Evolutionary conservation across 2,888 invertebrate genomes (phyloP), one percentile per base, ranked within the genome.

Genomic region (Melolontha melolontha): DNA sequence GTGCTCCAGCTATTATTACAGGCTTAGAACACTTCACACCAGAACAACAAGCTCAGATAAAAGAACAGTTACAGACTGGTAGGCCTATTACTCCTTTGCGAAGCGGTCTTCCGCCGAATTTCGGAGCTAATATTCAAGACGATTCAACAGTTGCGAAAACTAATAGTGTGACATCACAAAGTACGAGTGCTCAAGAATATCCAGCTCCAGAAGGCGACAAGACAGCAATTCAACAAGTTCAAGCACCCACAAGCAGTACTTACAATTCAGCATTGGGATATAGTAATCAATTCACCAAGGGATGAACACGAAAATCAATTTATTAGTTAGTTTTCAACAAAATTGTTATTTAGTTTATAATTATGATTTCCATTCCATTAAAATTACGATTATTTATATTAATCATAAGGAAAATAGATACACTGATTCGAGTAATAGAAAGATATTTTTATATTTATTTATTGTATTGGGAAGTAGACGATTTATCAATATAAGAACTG

Each of bases 21-120:
- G 83, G 83, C 1, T 77, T 83, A n/a, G 83, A 83, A 69, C 78
- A 82, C 67, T 83, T 83, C 70, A 76, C 79, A 1, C 81, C 81
- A 0, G 82, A 82, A 64, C 82, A 83, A 64, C 83, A 83, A 68
- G 79, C 78, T 16, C 81, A 82, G 73, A 83, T 83, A 64, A 83
- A 82, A 69, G 78, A 76, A 8, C 82, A 83, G 63, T 68, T 83
- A 50, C 78, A 62, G 22, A 62, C 66, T 11, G 69, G 69, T 6
- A 39, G 52, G 6, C 59, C 62, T 4, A 50, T 63, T 1, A 69
- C 69, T 27, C 69, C 69, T 22, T 62, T 69, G 40, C 49, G 52
- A 52, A 66, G 66, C 22, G 62, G 22, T 34, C 42, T 62, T 10
- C 64, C 64, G 11, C 34, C 59, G n/a, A 62, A 34, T n/a, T 49